These are phyloP conservation scores for Micropoecilia bifurca DNA, from an alignment of 2,797 vertebrate genomes.

Conservation along the genomic window DNA sequence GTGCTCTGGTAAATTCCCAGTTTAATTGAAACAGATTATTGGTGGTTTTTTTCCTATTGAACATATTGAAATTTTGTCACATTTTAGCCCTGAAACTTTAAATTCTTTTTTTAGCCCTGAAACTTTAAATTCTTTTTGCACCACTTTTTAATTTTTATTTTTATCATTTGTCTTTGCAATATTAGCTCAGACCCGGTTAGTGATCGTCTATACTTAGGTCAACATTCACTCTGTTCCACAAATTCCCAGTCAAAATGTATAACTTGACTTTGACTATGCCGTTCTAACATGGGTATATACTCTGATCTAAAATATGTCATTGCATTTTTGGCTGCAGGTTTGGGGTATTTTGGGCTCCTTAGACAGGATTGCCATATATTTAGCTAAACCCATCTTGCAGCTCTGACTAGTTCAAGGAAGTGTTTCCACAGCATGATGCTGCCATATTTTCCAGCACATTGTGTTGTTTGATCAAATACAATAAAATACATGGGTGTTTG, in stretches of 20 bases:
- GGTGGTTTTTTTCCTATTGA: background rate
- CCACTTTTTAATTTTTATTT: background rate
- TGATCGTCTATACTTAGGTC: background rate
- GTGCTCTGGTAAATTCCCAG: slow-evolving; percentile 1
- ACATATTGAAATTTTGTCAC: background rate
- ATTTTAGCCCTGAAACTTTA: background rate
- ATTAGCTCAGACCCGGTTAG: background rate
- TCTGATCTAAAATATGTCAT: no score
- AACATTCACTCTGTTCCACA: background rate
- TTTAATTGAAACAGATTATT: background rate
- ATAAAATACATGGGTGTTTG: background rate
- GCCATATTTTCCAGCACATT: background rate
- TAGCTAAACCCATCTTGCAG: background rate
- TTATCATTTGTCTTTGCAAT: background rate
- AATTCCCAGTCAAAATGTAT: background rate
- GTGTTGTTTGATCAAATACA: background rate
- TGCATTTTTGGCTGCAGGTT: background rate
- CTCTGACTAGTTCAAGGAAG: background rate
- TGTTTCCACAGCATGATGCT: background rate
- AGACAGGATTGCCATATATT: background rate
- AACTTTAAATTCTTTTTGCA: background rate
- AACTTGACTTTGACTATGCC: background rate
- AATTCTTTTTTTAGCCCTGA: background rate
- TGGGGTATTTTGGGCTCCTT: background rate
- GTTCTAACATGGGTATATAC: no score